Evolutionary conservation across 2,797 vertebrate genomes (phyloP), one percentile per base, ranked within the genome.

Genomic region (Acanthis flammea): DNA sequence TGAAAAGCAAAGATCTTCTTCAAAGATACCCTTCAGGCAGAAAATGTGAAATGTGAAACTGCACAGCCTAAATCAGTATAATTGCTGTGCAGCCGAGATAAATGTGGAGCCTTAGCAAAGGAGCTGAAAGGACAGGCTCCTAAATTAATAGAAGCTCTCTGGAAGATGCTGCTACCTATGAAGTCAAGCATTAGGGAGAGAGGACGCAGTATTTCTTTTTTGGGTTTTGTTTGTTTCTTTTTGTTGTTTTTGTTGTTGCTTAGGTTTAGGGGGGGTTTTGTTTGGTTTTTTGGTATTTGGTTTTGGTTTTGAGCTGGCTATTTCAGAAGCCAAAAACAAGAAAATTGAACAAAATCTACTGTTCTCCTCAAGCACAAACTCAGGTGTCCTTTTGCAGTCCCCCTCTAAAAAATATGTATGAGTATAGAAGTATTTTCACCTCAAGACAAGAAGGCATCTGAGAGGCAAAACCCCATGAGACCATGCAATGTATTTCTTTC

Each of bases 381-480:
- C 97, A 24, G 93, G 25, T 71, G 97, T 97, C 77, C 79, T 97
- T 93, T 88, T 97, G 83, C 98, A 98, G 62, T 98, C 97, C 21
- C 98, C 98, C 44, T 98, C 98, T 99, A 96, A 77, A 75, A 92
- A 51, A 88, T 30, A 19, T 51, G 7, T 51, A 23, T 33, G 19
- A 53, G 45, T 89, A 75, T 8, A n/a, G 15, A 54, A n/a, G 15
- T 58, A 31, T 81, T 74, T 92, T 71, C 33, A 53, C 9, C 70
- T 70, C 39, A 41, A 45, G 42, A 77, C 53, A 60, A 60, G 45
- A 60, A 27, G 51, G 33, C 39, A 78, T 53, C 28, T 47, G 24
- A 66, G 39, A 79, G 30, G 30, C 30, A 67, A 91, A 86, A 35
- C 2, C 25, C 14, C n/a, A 24, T 6, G 57, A 57, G 25, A 18